Base-by-base conservation (phyloP, 2,888 invertebrate species). In the Hybos culiciformis region DNA sequence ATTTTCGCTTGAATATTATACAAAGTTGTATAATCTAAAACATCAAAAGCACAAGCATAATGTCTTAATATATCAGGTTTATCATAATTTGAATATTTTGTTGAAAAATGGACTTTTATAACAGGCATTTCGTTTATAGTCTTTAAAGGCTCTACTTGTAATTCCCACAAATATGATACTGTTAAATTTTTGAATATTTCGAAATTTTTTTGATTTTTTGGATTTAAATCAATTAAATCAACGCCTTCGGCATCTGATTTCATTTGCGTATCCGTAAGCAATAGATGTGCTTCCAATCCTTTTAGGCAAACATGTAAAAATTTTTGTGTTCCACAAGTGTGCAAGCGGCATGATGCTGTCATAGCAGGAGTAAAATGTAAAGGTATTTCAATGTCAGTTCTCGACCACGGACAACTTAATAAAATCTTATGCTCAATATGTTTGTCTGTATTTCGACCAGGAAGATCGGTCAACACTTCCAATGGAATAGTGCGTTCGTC, bases 311-410 rank as follows among this genome's bases (percentile, higher is more conserved):
- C 77, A 62, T 91, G 86, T 15, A 92, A 62, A 56, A 86, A 91
- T 67, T 93, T 93, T 51, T 84, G 71, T n/a, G 78, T 74, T 53
- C 81, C 77, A 2, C 84, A 83, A 0, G 93, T 91, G 47, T 90
- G 83, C 12, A 94, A 71, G 41, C 84, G 77, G 72, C 87, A 84
- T 2, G 77, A 74, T 0, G 84, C 77, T 52, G 77, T 75, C 61
- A 94, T 76, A 1, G 93, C 92, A 1, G 90, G 82, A 8, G 80
- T 74, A 67, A 93, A 91, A 56, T 82, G 78, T 5, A 92, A 68
- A 3, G 77, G 73, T 36, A 88, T 80, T 48, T 77, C 76, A n/a
- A 75, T 72, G 23, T 82, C 79, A 46, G 79, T 75, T 3, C 75
- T 70, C 53, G 76, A 76, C 84, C 88, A 90, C 0, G 87, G 86